Evolutionary conservation across 2,113 vertebrate genomes (phyloP).

Genomic region (Leptodactylus fuscus): DNA sequence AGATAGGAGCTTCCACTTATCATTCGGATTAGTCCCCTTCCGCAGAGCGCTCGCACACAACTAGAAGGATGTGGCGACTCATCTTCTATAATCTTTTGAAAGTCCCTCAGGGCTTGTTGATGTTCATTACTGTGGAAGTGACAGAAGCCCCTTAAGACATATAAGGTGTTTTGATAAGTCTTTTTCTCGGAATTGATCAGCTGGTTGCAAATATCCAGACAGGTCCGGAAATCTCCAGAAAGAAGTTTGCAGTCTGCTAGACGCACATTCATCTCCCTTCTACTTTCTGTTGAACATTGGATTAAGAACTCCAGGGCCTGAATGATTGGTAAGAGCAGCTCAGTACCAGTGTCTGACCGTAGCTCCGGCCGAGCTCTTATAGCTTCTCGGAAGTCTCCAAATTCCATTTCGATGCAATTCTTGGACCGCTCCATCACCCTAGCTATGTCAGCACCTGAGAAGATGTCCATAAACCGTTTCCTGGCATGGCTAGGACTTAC

Average conservation of each 20-base stretch:
- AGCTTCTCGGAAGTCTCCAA: conserved; percentile 79
- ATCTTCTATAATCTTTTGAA: conserved; percentile 88
- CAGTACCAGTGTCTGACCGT: conserved; percentile 75
- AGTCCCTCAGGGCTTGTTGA: conserved; percentile 81
- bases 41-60: conserved; percentile 91
- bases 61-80: conserved; percentile 81
- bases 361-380: conserved; percentile 79
- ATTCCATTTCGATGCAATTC: conserved; percentile 73
- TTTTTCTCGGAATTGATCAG: conserved; percentile 74
- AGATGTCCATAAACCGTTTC: conserved; percentile 75
- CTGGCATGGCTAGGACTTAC: conserved; percentile 74
- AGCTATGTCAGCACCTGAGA: conserved; percentile 67
- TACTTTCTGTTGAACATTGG: conserved; percentile 75
- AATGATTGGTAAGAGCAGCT: conserved; percentile 80
- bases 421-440: conserved; percentile 67
- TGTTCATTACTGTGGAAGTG: conserved; percentile 78
- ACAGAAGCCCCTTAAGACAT: conserved; percentile 87
- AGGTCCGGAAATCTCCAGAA: conserved; percentile 74
- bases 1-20: conserved; percentile 80
- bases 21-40: conserved; percentile 88
- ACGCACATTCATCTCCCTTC: conserved; percentile 78
- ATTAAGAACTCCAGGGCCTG: conserved; percentile 80
- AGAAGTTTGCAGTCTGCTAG: conserved; percentile 90
- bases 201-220: conserved; percentile 81
- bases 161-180: conserved; percentile 82